Base-by-base conservation (phyloP, 2,113 vertebrate species). In the Dicerorhinus sumatrensis region DNA sequence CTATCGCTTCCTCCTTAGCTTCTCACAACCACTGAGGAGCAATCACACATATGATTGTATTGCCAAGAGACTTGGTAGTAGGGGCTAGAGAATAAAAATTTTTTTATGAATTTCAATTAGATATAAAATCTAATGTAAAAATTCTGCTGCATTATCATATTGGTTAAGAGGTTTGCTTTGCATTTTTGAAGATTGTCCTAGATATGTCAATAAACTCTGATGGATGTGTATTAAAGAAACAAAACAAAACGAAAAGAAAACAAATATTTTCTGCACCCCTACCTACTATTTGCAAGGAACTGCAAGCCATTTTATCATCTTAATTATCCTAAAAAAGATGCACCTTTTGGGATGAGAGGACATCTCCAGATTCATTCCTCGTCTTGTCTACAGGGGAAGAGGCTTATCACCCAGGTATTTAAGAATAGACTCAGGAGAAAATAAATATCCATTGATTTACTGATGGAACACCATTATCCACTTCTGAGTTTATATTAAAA, bases 151-250 rank as follows among this genome's bases (percentile, higher is more conserved):
- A 54, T 89, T 89, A 92, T 58, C 2, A 89, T 90, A 82, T 54
- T 29, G 39, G 25, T 73, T 80, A 73, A 56, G 92, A 96, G 4
- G 21, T 91, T 93, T 80, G 5, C 33, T 84, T 95, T 95, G 56
- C 0, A 77, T 95, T 97, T 97, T 36, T 91, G n/a, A 76, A 95
- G 9, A 77, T 83, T 96, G 95, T 90, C 91, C 67, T 98, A 95
- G 54, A 95, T 95, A 97, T 92, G 11, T 96, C 58, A 96, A 31
- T 93, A 69, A 84, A 88, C 62, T 79, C 1, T 97, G 54, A 93
- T 85, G 29, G 18, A 95, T 92, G 3, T 70, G 11, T 58, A 25
- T 92, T 51, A 51, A 51, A 51, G 42, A 42, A 42, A 42, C 42
- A 5, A 42, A 42, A 42, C 42, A 42, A 42, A 42, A 42, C 5